Conservation (phyloP, 2,113 vertebrate genomes). For the Papio anubis region DNA sequence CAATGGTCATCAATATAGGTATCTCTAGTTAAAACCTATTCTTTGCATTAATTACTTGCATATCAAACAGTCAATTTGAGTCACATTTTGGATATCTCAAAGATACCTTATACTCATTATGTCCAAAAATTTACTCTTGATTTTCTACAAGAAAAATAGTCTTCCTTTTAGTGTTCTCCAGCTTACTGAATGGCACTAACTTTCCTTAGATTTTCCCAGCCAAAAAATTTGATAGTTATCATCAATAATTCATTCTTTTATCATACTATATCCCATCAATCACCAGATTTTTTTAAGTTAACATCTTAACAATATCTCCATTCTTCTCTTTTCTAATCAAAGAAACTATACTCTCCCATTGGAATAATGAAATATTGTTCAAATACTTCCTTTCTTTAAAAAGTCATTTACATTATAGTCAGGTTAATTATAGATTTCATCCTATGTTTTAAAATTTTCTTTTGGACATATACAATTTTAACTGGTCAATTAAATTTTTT, state of each 20-base stretch:
- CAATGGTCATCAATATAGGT: background rate
- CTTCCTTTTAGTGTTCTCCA: background rate
- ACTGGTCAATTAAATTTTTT: background rate
- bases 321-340: background rate
- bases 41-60: background rate
- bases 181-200: background rate
- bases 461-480: background rate
- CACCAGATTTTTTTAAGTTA: background rate
- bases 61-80: background rate
- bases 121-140: background rate
- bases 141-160: background rate
- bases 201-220: background rate
- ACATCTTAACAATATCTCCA: conserved; percentile 2
- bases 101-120: background rate
- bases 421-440: background rate
- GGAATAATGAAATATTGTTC: background rate
- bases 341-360: background rate
- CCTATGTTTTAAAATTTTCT: background rate
- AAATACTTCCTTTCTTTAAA: background rate
- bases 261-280: background rate
- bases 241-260: background rate
- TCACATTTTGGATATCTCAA: background rate
- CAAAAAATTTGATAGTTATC: background rate
- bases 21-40: background rate
- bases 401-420: background rate